These are phyloP conservation scores for Echinarachnius parma DNA, from an alignment of 53 echinoderm and acorn worm species.

Conservation along the genomic window DNA sequence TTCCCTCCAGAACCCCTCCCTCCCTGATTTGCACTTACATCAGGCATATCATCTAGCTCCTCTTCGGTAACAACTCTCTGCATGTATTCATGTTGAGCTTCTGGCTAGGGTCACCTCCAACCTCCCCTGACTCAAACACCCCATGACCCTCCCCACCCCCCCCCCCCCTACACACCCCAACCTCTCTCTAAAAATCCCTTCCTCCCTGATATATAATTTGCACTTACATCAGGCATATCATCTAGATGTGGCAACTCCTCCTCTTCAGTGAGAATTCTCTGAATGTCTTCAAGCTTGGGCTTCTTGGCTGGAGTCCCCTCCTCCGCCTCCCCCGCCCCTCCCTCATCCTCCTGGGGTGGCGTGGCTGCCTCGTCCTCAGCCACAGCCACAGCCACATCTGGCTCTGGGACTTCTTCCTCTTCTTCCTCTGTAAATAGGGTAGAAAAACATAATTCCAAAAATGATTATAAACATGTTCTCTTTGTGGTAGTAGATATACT, in stretches of 20 bases:
- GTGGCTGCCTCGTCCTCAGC: constrained; percentile 12
- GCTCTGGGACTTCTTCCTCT: constrained; percentile 21
- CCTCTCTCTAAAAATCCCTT: neutral
- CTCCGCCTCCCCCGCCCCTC: neutral
- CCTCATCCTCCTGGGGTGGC: constrained; percentile 14
- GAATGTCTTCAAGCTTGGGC: constrained; percentile 68
- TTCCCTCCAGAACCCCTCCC: too few species aligned
- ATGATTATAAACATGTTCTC: too few species aligned
- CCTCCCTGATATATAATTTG: neutral
- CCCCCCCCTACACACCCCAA: neutral
- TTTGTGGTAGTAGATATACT: too few species aligned
- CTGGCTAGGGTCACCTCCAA: too few species aligned
- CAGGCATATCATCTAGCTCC: too few species aligned
- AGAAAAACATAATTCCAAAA: too few species aligned
- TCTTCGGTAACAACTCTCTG: too few species aligned
- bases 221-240: constrained; percentile 89
- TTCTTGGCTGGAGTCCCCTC: constrained; percentile 58
- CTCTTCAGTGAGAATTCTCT: constrained; percentile 58
- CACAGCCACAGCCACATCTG: constrained; percentile 18
- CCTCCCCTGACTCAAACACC: too few species aligned
- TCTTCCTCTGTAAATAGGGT: too few species aligned
- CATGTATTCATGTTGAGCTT: too few species aligned
- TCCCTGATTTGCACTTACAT: too few species aligned
- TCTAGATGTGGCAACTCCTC: constrained; percentile 53
- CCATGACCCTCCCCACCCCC: neutral